Evolutionary conservation across 2,113 vertebrate genomes (phyloP).

Genomic region (Hydrolagus affinis): DNA sequence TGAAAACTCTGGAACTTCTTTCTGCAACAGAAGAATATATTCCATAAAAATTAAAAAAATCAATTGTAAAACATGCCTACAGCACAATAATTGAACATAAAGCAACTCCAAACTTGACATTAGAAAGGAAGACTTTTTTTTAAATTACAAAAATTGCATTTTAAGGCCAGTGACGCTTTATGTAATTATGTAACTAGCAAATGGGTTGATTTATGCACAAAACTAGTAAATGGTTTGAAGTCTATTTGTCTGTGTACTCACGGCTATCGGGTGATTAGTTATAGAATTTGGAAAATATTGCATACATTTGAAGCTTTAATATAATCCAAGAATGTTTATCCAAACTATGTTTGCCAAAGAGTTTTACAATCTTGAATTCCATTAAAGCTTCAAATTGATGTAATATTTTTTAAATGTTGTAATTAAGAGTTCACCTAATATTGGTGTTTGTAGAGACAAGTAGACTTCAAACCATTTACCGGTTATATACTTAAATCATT

Average conservation of each 20-base stretch:
- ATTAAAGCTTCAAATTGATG: not conserved
- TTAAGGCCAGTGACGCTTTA: no score
- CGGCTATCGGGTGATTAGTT: no score
- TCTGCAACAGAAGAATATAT: constrained; percentile 48
- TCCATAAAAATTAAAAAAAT: not conserved
- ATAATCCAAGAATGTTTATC: not conserved
- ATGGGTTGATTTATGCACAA: no score
- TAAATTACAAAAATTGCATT: not conserved
- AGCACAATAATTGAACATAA: not conserved
- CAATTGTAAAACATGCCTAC: not conserved
- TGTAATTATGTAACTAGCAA: not conserved
- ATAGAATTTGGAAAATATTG: not conserved
- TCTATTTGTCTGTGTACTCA: no score
- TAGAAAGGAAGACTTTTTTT: no score
- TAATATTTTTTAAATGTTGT: not conserved
- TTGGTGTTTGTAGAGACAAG: no score
- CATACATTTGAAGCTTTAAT: not conserved
- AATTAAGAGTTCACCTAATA: no score
- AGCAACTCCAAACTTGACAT: no score
- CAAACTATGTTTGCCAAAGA: not conserved
- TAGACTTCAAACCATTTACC: no score
- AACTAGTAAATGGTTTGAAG: no score
- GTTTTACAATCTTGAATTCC: not conserved
- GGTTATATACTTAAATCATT: no score
- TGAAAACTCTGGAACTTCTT: constrained; percentile 98